Base-by-base conservation (phyloP, 2,797 vertebrate genomes). In the Myotis myotis region DNA sequence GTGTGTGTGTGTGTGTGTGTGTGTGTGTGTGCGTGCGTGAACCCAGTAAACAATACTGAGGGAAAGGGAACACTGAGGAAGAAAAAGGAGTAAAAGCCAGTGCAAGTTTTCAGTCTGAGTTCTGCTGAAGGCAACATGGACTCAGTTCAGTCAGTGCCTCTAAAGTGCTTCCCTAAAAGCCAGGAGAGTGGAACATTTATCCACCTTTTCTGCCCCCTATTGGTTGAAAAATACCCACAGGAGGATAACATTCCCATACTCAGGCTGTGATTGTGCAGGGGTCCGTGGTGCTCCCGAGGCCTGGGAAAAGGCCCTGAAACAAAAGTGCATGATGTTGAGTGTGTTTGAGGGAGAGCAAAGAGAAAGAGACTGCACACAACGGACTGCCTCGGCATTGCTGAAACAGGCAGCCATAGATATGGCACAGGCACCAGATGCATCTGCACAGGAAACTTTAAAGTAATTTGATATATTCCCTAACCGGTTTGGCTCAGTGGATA, bases 221-320 rank as follows among this genome's bases (percentile, higher is more conserved):
- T 36, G 9, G 2, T 6, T 90, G 23, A 91, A 5, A 22, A 41
- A 41, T 17, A 3, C 10, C 1, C 51, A 17, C 7, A 3, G 15
- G 2, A 22, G 17, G 3, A 6, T 44, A 47, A 41, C 7, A 70
- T 8, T 0, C 12, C 11, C 28, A 6, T 1, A 2, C 38, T 28
- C 23, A 47, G 20, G 2, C 0, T 79, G 0, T 10, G 33, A 64
- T 2, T 7, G 1, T 11, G 3, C 23, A 11, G 57, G 9, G 16
- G 2, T 47, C 55, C 33, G 8, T 2, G 3, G 17, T 51, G 22
- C 4, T 87, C 23, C n/a, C 11, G 2, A 53, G 12, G 20, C 19
- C 25, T 66, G 36, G 17, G 33, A 75, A 20, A 60, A 66, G 25
- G 30, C 16, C 5, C 4, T 15, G 19, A 5, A 55, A 44, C 8